Percentiles rank a stretch among this genome's conserved stretches.
phyloP scores from a whole-genome alignment of 2,797 vertebrate genomes.

The Xiphophorus birchmanni region DNA sequence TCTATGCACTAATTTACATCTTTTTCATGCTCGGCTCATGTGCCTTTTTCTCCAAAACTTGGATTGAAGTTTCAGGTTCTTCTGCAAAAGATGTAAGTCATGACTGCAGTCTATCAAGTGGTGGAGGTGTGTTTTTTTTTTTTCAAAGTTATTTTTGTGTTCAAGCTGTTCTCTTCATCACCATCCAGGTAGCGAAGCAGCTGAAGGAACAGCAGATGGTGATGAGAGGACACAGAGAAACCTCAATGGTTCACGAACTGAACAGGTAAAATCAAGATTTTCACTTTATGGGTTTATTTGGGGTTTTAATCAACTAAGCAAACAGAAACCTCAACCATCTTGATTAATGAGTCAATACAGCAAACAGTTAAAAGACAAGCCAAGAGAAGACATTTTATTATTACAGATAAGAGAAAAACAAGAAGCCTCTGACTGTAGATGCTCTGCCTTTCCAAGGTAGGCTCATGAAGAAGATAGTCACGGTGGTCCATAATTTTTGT shows the following conservation, averaged over 20 bases:
- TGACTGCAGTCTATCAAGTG: background rate
- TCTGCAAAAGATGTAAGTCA: conserved; percentile 96
- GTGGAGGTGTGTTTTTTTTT: background rate
- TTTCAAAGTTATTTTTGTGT: background rate
- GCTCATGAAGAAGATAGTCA: too few species aligned
- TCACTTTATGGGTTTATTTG: too few species aligned
- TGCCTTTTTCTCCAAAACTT: conserved; percentile 98
- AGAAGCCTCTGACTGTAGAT: too few species aligned
- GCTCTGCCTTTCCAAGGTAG: too few species aligned
- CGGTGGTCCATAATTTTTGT: too few species aligned
- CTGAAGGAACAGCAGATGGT: conserved; percentile 99
- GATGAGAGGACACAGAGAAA: conserved; percentile 97
- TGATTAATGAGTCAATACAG: too few species aligned
- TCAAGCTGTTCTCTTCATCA: background rate
- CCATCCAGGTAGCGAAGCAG: conserved; percentile 92
- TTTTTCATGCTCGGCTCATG: conserved; percentile 98
- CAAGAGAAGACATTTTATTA: too few species aligned
- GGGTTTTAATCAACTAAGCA: too few species aligned
- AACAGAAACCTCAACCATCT: too few species aligned
- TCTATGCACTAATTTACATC: conserved; percentile 93
- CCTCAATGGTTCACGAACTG: conserved; percentile 98
- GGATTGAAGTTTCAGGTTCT: conserved; percentile 99
- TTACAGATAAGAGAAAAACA: too few species aligned
- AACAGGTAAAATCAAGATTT: conserved; percentile 44
- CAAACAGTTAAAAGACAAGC: too few species aligned